These are phyloP conservation scores for Brenthis ino DNA, from an alignment of 2,888 invertebrate species.

Conservation along the genomic window DNA sequence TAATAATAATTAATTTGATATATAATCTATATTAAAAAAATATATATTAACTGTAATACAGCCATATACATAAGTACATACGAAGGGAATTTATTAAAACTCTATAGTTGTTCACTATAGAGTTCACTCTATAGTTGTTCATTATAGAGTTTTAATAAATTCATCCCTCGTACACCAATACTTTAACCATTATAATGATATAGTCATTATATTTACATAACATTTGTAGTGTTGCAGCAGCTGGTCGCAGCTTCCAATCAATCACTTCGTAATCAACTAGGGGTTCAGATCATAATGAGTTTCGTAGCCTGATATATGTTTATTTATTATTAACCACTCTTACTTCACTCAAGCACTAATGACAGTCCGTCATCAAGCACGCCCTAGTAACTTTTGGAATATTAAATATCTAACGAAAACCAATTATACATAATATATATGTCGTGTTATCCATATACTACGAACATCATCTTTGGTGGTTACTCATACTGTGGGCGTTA, in stretches of 20 bases:
- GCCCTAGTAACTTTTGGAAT: too few species aligned
- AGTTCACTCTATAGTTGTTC: not conserved
- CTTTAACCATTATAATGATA: slow-evolving; percentile 18
- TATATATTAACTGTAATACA: too few species aligned
- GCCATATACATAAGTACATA: not conserved
- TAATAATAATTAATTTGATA: too few species aligned
- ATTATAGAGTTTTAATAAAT: slow-evolving; percentile 11
- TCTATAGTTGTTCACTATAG: not conserved
- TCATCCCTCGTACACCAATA: slow-evolving; percentile 12
- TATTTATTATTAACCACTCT: not conserved
- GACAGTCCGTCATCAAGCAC: too few species aligned
- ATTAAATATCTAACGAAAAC: too few species aligned
- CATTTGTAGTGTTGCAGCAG: slow-evolving; percentile 37
- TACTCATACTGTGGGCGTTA: too few species aligned
- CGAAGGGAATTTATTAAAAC: not conserved
- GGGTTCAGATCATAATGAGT: slow-evolving; percentile 36
- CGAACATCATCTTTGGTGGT: too few species aligned
- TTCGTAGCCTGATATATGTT: slow-evolving; percentile 11
- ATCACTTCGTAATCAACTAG: slow-evolving; percentile 39
- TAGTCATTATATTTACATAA: slow-evolving; percentile 26
- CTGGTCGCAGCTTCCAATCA: slow-evolving; percentile 40
- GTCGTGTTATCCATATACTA: too few species aligned
- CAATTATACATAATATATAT: too few species aligned
- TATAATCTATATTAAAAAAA: too few species aligned
- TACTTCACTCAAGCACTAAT: not conserved